Conservation (phyloP, 2,797 vertebrate genomes). For the Podarcis lilfordi region DNA sequence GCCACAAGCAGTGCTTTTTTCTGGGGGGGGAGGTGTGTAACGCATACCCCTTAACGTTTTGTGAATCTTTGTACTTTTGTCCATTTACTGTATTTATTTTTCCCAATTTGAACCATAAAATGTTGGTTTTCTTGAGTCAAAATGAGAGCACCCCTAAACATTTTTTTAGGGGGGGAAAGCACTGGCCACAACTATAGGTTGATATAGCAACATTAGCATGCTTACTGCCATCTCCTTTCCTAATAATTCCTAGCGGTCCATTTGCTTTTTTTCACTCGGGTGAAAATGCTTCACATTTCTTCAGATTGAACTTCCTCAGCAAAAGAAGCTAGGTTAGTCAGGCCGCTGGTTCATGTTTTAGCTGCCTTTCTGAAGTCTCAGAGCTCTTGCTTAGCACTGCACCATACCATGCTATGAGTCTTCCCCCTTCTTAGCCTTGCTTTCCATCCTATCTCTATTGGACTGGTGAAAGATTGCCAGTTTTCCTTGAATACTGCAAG, state of each 20-base stretch:
- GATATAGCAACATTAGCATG: neutral
- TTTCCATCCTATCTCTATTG: neutral
- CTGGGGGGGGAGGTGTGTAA: too few relatives aligned
- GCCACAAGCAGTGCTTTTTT: neutral
- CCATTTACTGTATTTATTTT: too few relatives aligned
- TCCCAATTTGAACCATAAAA: too few relatives aligned
- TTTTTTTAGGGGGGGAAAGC: too few relatives aligned
- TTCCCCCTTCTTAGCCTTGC: neutral
- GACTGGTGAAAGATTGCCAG: neutral
- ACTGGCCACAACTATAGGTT: too few relatives aligned
- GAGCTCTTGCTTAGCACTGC: neutral
- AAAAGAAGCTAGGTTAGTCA: neutral
- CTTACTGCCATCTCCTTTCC: neutral
- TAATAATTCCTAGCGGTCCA: neutral
- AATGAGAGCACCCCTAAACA: too few relatives aligned
- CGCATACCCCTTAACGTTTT: too few relatives aligned
- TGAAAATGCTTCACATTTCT: neutral
- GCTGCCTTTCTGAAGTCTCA: neutral
- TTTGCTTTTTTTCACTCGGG: neutral
- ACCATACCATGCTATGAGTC: too few relatives aligned
- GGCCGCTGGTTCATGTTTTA: neutral
- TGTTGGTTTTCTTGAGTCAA: too few relatives aligned
- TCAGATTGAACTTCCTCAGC: neutral
- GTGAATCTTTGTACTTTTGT: too few relatives aligned
- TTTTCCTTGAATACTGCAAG: neutral